These are phyloP conservation scores for Phyto melanocephala DNA, from an alignment of 2,888 invertebrate species.

Conservation along the genomic window DNA sequence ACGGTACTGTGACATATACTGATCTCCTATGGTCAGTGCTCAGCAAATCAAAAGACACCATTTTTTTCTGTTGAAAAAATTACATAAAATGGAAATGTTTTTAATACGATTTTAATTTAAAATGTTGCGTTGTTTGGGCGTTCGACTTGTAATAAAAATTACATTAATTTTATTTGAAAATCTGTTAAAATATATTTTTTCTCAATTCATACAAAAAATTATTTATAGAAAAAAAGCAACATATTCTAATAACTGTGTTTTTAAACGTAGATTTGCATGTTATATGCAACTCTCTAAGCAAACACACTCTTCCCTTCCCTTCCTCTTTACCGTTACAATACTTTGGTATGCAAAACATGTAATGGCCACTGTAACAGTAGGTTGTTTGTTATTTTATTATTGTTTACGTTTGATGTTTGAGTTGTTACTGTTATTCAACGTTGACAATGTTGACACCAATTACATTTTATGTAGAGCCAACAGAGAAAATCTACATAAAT, in stretches of 20 bases:
- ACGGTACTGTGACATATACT: constrained; percentile 30
- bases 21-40: constrained; percentile 23
- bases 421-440: constrained; percentile 2
- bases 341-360: not conserved
- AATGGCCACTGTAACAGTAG: constrained; percentile 20
- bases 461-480: not conserved
- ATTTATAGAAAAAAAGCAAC: not conserved
- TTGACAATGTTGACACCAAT: constrained; percentile 6
- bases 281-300: not conserved
- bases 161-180: constrained; percentile 46
- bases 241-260: not conserved
- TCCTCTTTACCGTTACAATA: not conserved
- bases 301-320: too few species aligned
- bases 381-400: constrained; percentile 14
- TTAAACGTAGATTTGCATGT: not conserved
- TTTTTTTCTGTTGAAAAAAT: not conserved
- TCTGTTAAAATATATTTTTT: constrained; percentile 29
- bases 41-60: not conserved
- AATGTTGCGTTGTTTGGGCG: constrained; percentile 46
- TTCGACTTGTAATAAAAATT: constrained; percentile 47
- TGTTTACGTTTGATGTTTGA: constrained; percentile 27
- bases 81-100: constrained; percentile 57
- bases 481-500: not conserved
- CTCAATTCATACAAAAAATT: constrained; percentile 24
- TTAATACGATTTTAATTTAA: constrained; percentile 32